Percentiles rank a stretch among this genome's conserved stretches.
Conservation (phyloP, 2,797 vertebrate species). For the Vultur gryphus region DNA sequence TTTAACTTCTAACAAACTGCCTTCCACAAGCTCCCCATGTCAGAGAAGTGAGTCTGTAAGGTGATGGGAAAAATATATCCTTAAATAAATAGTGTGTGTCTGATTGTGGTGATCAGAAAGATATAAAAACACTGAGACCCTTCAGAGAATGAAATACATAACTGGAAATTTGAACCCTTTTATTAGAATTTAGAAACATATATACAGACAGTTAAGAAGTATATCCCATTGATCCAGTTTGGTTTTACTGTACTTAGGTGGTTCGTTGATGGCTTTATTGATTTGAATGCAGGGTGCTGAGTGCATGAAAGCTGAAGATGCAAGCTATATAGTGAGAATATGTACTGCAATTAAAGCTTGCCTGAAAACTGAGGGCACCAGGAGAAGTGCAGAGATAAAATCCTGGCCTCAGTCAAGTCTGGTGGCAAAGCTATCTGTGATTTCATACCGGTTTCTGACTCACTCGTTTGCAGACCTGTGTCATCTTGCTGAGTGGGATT, state of each 20-base stretch:
- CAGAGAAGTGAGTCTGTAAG: background rate
- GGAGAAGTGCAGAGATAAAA: background rate
- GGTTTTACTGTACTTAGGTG: background rate
- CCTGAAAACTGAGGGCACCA: background rate
- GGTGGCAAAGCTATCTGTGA: background rate
- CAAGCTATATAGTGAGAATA: background rate
- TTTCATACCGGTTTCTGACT: background rate
- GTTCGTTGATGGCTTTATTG: background rate
- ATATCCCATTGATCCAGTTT: background rate
- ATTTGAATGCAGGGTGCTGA: background rate
- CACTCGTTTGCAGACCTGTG: background rate
- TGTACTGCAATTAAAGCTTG: background rate
- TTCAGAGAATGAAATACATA: background rate
- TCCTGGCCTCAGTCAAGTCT: background rate
- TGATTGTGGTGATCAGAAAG: background rate
- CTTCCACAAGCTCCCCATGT: background rate
- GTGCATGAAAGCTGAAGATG: background rate
- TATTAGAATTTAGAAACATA: background rate
- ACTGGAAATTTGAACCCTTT: background rate
- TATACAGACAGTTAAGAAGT: background rate
- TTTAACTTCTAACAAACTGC: background rate
- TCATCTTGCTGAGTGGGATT: background rate
- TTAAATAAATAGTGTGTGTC: background rate
- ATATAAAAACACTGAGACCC: background rate
- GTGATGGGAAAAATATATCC: constrained; percentile 37